Base-by-base conservation (phyloP, 2,113 vertebrate genomes). In the Scomber japonicus region DNA sequence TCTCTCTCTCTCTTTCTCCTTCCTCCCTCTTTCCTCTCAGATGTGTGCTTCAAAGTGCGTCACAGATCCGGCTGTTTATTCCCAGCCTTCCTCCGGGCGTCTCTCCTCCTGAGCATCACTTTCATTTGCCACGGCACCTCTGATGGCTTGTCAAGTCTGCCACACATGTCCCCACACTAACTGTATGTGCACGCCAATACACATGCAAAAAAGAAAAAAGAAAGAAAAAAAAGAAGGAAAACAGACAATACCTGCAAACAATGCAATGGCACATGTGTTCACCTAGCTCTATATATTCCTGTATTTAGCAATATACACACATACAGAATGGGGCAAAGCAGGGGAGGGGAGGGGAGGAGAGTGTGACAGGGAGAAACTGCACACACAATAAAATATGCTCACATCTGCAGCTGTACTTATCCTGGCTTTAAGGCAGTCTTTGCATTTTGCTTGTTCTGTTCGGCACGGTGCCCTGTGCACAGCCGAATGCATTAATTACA, bases 31-130 rank as follows among this genome's bases (percentile, higher is more conserved):
- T 44, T 75, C 59, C 51, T 77, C 78, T 88, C 50, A 82, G 55
- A 90, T 81, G 83, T 87, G 78, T 21, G 40, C 75, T 88, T 88
- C 83, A 86, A 91, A 83, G 90, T 92, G 90, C 86, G 88, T 94
- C 93, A 94, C 81, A 83, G 85, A 82, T 87, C 85, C 0, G 59
- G 48, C 62, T 86, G 87, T 92, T 91, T 90, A 92, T 94, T 89
- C 84, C 71, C 65, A 88, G 89, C 84, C 75, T 87, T 89, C 86
- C 90, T 88, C 81, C 82, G 46, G 87, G 92, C 86, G 0, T 86
- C 55, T 66, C 87, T 87, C 85, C 87, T 91, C 88, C 87, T 85
- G 73, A 91, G 90, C 85, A 77, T 91, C 64, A 66, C 85, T 92
- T 92, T 87, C 77, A 93, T 93, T 91, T 82, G 71, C 88, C 68